Percentiles rank a stretch among this genome's conserved stretches.
phyloP scores from a whole-genome alignment of 2,797 vertebrate genomes.

The Sorex maritimensis region DNA sequence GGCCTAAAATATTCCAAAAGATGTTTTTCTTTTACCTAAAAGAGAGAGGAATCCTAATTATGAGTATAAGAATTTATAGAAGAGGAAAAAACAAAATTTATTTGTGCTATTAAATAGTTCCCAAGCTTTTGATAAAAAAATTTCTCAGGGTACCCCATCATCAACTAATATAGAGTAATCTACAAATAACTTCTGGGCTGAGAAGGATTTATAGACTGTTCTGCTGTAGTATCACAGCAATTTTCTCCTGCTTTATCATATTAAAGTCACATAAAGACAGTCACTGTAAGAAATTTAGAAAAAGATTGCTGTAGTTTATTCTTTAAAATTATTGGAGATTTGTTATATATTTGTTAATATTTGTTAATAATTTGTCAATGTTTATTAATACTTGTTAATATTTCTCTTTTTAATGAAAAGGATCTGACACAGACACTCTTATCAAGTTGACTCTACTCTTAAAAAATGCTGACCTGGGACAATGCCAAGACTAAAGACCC shows the following conservation, averaged over 20 bases:
- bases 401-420: slow-evolving; percentile 49
- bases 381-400: background rate
- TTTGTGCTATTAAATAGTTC: background rate
- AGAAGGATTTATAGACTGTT: background rate
- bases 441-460: slow-evolving; percentile 79
- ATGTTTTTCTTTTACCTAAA: background rate
- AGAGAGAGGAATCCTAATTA: slow-evolving; percentile 53
- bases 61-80: slow-evolving; percentile 26
- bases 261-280: background rate
- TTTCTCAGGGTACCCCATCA: background rate
- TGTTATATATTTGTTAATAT: background rate
- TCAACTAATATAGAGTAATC: slow-evolving; percentile 44
- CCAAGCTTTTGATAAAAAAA: slow-evolving; percentile 48
- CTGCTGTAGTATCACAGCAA: slow-evolving; percentile 26
- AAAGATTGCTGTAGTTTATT: slow-evolving; percentile 25
- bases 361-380: too few relatives aligned
- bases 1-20: slow-evolving; percentile 67
- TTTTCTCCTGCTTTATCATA: slow-evolving; percentile 8
- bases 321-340: slow-evolving; percentile 37
- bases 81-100: background rate
- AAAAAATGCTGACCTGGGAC: slow-evolving; percentile 79
- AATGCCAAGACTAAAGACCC: slow-evolving; percentile 66
- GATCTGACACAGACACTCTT: slow-evolving; percentile 54
- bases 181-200: slow-evolving; percentile 34
- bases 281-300: slow-evolving; percentile 38